phyloP scores from a whole-genome alignment of 1,140 invertebrate species.

The Zaprionus kolodkinae region DNA sequence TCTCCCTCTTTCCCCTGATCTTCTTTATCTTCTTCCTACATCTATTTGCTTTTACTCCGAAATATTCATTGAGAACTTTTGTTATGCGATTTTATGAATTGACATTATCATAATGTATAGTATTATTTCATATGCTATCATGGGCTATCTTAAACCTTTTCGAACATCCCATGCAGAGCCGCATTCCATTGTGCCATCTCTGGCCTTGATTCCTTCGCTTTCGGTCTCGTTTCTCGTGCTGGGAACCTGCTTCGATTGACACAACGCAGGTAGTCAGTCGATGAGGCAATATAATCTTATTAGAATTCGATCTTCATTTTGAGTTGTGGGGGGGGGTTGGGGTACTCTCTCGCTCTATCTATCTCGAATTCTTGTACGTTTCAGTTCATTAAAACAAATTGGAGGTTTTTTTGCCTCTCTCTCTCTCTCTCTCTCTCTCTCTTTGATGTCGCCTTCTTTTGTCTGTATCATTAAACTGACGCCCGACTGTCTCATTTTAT shows the following conservation, averaged over 20 bases:
- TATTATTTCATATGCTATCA: constrained; percentile 17
- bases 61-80: constrained; percentile 3
- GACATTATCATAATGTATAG: constrained; percentile 16
- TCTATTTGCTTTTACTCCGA: not conserved
- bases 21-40: not conserved
- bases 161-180: constrained; percentile 42
- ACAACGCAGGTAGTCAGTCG: constrained; percentile 42
- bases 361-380: constrained; percentile 26
- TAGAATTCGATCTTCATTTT: constrained; percentile 63
- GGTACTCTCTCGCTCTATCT: constrained; percentile 17
- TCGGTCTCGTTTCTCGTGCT: constrained; percentile 26
- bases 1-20: no score
- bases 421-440: constrained; percentile 2
- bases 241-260: constrained; percentile 55
- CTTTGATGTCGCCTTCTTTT: constrained; percentile 36
- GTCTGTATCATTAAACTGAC: constrained; percentile 53
- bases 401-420: constrained; percentile 31
- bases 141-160: constrained; percentile 11
- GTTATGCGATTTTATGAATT: not conserved
- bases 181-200: constrained; percentile 26
- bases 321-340: constrained; percentile 32
- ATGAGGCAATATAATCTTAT: constrained; percentile 57
- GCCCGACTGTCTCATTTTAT: constrained; percentile 59
- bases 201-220: constrained; percentile 45
- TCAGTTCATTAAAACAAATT: constrained; percentile 63